phyloP scores from a whole-genome alignment of 1,140 invertebrate species.

The Heliconius hermathena region DNA sequence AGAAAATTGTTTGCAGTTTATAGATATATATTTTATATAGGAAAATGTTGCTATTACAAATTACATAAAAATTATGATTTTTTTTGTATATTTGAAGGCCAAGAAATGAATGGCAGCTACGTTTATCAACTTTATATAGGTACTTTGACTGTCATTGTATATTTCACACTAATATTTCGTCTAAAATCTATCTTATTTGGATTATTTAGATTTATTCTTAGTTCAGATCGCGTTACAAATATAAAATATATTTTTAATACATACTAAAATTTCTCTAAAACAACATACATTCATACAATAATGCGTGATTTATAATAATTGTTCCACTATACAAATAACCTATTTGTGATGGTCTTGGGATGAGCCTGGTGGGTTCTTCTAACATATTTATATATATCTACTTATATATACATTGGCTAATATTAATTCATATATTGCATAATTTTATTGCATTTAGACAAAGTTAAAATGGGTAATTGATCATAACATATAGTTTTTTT shows the following conservation, averaged over 20 bases:
- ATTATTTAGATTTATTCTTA: too few species aligned
- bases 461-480: background rate
- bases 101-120: too few species aligned
- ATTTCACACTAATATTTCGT: too few species aligned
- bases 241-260: too few species aligned
- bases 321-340: slow-evolving; percentile 15
- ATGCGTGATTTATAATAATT: slow-evolving; percentile 22
- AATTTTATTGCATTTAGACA: slow-evolving; percentile 21
- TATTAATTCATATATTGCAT: background rate
- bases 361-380: slow-evolving; percentile 45
- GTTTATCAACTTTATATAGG: too few species aligned
- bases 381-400: slow-evolving; percentile 18
- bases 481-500: background rate
- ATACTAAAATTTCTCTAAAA: background rate
- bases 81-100: too few species aligned
- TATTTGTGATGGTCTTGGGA: slow-evolving; percentile 40
- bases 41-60: too few species aligned
- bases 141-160: too few species aligned
- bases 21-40: too few species aligned
- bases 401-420: background rate
- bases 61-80: too few species aligned
- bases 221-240: too few species aligned
- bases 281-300: background rate
- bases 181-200: too few species aligned
- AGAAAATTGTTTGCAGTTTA: background rate